phyloP scores from a whole-genome alignment of 2,888 invertebrate genomes.

The Drosophila picticornis region DNA sequence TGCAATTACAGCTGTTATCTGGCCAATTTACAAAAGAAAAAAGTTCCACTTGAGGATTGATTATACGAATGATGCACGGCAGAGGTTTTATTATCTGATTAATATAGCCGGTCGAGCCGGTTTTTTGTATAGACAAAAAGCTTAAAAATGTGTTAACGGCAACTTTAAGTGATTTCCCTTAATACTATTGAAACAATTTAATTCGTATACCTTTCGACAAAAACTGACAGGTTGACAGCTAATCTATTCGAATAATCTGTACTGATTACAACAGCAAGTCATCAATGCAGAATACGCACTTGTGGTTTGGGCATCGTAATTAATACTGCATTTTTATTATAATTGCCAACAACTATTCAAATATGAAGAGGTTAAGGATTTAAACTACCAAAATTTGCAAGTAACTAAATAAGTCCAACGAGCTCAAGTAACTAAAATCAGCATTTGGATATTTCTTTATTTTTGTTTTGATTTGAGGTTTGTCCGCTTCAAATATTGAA shows the following conservation, averaged over 20 bases:
- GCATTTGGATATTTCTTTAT: neutral
- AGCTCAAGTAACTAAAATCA: neutral
- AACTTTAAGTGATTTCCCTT: neutral
- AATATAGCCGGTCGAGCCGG: neutral
- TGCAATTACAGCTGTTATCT: too few species aligned
- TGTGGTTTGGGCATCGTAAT: neutral
- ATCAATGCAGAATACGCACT: neutral
- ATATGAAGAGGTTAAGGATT: neutral
- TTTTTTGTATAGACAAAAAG: neutral
- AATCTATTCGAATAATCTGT: neutral
- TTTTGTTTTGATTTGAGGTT: neutral
- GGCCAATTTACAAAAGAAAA: too few species aligned
- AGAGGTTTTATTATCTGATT: neutral
- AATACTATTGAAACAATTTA: too few species aligned
- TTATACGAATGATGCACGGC: too few species aligned
- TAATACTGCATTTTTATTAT: neutral
- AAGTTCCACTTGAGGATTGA: too few species aligned
- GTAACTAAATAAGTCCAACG: neutral
- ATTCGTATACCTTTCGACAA: too few species aligned
- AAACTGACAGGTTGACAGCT: neutral
- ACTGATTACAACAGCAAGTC: too few species aligned
- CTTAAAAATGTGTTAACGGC: neutral
- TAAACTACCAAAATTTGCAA: neutral
- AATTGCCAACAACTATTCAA: neutral
- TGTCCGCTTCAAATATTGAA: neutral